phyloP scores from a whole-genome alignment of 2,797 vertebrate species.

The Staurois parvus region DNA sequence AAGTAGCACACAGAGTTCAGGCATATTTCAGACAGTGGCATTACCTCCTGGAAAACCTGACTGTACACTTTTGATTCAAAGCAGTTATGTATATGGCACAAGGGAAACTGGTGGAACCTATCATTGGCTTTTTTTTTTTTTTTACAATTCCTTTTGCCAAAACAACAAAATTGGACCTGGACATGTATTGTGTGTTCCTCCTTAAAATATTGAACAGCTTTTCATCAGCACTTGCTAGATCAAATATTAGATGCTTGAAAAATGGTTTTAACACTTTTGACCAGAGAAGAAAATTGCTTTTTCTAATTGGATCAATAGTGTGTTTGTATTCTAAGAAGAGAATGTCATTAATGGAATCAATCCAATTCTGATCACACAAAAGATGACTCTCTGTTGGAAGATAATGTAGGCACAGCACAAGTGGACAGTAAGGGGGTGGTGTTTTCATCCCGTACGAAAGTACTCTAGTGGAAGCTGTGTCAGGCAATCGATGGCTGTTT shows the following conservation, averaged over 20 bases:
- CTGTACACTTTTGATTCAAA: no score
- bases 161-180: no score
- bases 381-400: conserved; percentile 8
- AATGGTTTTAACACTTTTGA: conserved; percentile 28
- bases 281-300: conserved; percentile 39
- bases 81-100: no score
- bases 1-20: no score
- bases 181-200: not conserved
- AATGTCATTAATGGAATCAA: fast-evolving
- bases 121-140: no score
- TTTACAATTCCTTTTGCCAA: no score
- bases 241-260: conserved; percentile 25
- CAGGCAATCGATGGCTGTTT: conserved; percentile 1
- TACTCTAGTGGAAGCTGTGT: conserved; percentile 4
- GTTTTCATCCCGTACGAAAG: not conserved
- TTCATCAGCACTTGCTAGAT: not conserved
- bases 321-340: conserved; percentile 26
- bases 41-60: no score
- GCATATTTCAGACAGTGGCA: no score
- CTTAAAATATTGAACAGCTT: not conserved
- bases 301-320: conserved; percentile 42
- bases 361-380: not conserved
- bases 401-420: conserved; percentile 13
- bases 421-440: not conserved
- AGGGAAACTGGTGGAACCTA: no score